Conservation (phyloP, 2,113 vertebrate genomes). For the Nibea coibor region DNA sequence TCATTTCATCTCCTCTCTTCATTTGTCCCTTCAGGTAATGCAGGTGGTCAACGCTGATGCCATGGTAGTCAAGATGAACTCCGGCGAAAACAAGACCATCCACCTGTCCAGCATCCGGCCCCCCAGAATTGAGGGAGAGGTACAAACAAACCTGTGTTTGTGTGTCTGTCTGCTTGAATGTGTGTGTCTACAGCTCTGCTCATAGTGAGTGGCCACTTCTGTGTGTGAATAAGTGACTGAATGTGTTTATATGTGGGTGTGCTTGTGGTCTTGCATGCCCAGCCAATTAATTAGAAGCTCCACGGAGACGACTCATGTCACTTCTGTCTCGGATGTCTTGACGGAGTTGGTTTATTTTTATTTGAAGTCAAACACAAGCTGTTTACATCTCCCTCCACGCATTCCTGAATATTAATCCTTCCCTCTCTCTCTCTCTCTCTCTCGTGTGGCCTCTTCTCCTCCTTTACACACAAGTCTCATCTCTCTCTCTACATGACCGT, state of each 20-base stretch:
- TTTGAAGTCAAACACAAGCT: constrained; percentile 19
- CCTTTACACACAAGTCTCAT: neutral
- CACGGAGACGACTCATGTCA: constrained; percentile 11
- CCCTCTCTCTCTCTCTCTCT: constrained; percentile 2
- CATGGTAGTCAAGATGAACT: constrained; percentile 95
- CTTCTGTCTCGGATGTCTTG: neutral
- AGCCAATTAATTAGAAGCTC: constrained; percentile 35
- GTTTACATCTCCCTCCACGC: constrained; percentile 9
- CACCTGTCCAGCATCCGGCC: constrained; percentile 97
- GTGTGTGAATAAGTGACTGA: neutral
- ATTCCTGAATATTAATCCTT: constrained; percentile 31
- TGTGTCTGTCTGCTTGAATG: constrained; percentile 3
- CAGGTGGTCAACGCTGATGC: constrained; percentile 96
- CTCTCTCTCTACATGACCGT: constrained; percentile 23
- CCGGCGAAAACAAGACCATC: constrained; percentile 95
- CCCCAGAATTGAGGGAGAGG: constrained; percentile 93
- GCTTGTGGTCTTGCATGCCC: constrained; percentile 14
- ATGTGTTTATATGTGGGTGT: constrained; percentile 6
- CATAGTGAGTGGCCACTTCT: neutral
- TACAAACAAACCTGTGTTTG: constrained; percentile 65
- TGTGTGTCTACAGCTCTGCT: constrained; percentile 20
- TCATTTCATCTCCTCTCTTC: neutral
- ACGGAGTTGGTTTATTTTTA: constrained; percentile 13
- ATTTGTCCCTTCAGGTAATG: constrained; percentile 87
- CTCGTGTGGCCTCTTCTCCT: neutral